These are phyloP conservation scores for Grallaria varia DNA, from an alignment of 2,113 vertebrate genomes.

Conservation along the genomic window DNA sequence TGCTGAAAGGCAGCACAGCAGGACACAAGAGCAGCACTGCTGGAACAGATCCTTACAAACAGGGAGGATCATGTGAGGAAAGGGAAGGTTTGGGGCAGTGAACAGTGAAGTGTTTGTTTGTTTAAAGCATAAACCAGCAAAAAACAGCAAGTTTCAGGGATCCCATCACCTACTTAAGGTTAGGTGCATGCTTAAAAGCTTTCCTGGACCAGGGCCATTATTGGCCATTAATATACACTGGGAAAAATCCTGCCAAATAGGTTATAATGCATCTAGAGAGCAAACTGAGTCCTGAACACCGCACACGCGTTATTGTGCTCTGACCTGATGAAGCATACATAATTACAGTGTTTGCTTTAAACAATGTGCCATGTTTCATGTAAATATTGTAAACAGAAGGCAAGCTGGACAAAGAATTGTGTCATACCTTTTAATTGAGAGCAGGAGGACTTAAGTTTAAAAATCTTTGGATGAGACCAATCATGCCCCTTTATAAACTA, in stretches of 20 bases:
- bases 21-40: not conserved
- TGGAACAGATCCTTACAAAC: not conserved
- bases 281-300: not conserved
- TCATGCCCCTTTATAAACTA: not conserved
- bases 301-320: not conserved
- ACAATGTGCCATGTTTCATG: constrained; percentile 1
- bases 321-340: not conserved
- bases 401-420: not conserved
- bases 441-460: not conserved
- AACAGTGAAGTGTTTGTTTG: not conserved
- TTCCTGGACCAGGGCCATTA: constrained; percentile 7
- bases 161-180: not conserved
- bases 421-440: constrained; percentile 10
- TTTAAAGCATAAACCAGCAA: not conserved
- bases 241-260: not conserved
- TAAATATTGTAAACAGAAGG: not conserved
- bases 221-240: not conserved
- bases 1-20: not conserved
- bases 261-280: not conserved
- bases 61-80: not conserved
- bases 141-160: not conserved
- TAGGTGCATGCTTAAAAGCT: not conserved
- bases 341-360: not conserved
- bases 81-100: not conserved
- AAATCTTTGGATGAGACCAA: not conserved